Evolutionary conservation across 2,888 invertebrate genomes (phyloP).

Genomic region (Mycalesis mineus): DNA sequence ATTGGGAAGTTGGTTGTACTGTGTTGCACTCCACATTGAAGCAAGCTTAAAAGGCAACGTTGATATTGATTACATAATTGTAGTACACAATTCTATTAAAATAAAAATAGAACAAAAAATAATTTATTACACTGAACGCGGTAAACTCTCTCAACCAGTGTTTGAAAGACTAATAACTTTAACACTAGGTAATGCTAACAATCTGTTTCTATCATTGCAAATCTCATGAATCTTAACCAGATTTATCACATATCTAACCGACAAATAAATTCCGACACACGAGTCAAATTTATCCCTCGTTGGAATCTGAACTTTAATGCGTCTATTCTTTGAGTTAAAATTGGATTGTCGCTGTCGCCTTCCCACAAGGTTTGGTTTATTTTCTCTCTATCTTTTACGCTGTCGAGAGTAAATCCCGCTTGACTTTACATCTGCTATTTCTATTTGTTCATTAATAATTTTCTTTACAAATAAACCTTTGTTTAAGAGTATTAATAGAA

Average conservation of each 20-base stretch:
- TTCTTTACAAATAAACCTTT: neutral
- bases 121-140: neutral
- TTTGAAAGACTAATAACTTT: slow-evolving; percentile 6
- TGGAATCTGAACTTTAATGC: slow-evolving; percentile 14
- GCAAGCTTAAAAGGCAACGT: too few species aligned
- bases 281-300: neutral
- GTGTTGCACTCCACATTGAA: too few species aligned
- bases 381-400: slow-evolving; percentile 13
- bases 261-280: slow-evolving; percentile 14
- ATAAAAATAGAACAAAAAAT: neutral
- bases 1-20: too few species aligned
- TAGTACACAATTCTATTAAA: too few species aligned
- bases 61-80: too few species aligned
- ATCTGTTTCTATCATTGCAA: slow-evolving; percentile 16
- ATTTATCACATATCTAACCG: slow-evolving; percentile 23
- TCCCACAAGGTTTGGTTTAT: slow-evolving; percentile 10
- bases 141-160: neutral
- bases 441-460: slow-evolving; percentile 6
- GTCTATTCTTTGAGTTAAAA: neutral
- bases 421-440: slow-evolving; percentile 12
- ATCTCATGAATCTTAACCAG: slow-evolving; percentile 20
- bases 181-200: slow-evolving; percentile 9
- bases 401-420: slow-evolving; percentile 18
- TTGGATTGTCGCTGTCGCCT: neutral
- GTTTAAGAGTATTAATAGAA: neutral